Conservation (phyloP, 2,113 vertebrate genomes). For the Sclerurus mexicanus region DNA sequence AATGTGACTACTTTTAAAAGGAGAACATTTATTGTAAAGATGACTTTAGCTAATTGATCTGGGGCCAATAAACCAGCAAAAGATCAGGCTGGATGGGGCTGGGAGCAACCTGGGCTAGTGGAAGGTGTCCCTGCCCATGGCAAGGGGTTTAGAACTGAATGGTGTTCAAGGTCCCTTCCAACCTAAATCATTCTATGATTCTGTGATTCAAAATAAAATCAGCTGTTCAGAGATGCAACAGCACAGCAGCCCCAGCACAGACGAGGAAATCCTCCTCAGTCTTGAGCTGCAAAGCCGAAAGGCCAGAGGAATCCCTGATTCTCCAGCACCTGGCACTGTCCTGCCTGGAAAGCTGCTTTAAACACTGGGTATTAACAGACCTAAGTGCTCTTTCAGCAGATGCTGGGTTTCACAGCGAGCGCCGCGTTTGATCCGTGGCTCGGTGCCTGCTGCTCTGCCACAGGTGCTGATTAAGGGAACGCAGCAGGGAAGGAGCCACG, state of each 20-base stretch:
- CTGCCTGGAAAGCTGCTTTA: background rate
- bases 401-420: background rate
- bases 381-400: background rate
- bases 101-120: background rate
- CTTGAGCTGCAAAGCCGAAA: background rate
- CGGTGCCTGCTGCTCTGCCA: background rate
- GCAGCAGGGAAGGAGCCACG: conserved; percentile 19
- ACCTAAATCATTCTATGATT: background rate
- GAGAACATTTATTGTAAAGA: background rate
- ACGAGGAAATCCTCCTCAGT: background rate
- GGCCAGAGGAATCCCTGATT: background rate
- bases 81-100: background rate
- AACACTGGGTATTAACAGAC: background rate
- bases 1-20: background rate
- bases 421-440: background rate
- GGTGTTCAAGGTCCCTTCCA: background rate
- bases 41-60: background rate
- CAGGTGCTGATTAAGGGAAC: background rate
- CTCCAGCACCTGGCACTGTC: background rate
- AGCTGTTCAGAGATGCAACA: background rate
- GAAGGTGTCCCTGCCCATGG: background rate
- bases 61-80: background rate
- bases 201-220: background rate
- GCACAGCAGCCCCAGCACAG: background rate
- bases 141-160: background rate